Base-by-base conservation (phyloP, 2,797 vertebrate genomes). In the Ateles fusciceps region DNA sequence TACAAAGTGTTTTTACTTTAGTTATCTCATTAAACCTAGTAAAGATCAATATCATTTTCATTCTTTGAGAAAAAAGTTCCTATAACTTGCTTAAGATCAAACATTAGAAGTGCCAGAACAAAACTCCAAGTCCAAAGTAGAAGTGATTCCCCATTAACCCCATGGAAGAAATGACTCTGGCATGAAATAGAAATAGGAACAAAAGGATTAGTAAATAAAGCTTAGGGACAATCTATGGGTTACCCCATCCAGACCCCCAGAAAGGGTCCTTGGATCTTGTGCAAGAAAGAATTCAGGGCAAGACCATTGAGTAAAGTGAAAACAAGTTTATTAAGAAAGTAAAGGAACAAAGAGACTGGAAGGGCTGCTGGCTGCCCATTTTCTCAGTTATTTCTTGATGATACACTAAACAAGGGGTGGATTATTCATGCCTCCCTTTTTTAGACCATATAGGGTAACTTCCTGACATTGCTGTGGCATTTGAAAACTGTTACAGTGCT, bases 201-300 rank as follows among this genome's bases (percentile, higher is more conserved):
- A 85, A 94, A 93, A 87, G 44, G 68, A 86, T 92, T 59, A 68
- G 61, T 55, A 84, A 90, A 89, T 86, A 92, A 91, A 96, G 78
- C 72, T 17, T 22, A 64, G 48, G 50, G 44, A 48, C 52, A 33
- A 59, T 26, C 39, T 48, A 42, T 30, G 22, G 39, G 28, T 72
- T 68, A 68, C 61, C 61, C 3, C 0, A 68, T 19, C 33, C 61
- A n/a, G 33, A 68, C 30, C 15, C 5, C 33, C 3, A 17, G 61
- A 68, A 68, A n/a, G 61, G 33, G 15, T 68, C n/a, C 61, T 68
- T 68, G 15, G 61, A 68, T 68, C 30, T 68, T n/a, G 33, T 17
- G 33, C 33, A 68, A 68, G 61, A 68, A 68, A n/a, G 30, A 68
- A n/a, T n/a, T 68, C 61, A 68, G 61, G 61, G 61, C 33, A 68